These are phyloP conservation scores for Poecilia latipinna DNA, from an alignment of 2,113 vertebrate genomes.

Conservation along the genomic window DNA sequence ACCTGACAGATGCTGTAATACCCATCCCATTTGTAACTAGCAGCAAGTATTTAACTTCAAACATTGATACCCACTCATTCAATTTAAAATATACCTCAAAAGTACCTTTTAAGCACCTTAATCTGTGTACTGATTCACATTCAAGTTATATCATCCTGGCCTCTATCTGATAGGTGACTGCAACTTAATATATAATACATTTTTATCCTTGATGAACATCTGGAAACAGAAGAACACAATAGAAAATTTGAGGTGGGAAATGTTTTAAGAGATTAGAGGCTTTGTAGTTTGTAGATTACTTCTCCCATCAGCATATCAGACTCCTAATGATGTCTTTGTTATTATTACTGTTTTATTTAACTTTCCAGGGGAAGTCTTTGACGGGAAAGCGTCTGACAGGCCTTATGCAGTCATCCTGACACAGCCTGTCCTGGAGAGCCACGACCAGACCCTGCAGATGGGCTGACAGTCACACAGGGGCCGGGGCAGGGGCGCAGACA, in stretches of 20 bases:
- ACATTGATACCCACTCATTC: background rate
- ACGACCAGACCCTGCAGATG: slow-evolving; percentile 27
- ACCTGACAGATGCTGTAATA: background rate
- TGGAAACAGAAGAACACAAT: background rate
- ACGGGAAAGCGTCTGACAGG: slow-evolving; percentile 94
- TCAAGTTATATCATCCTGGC: too few species aligned
- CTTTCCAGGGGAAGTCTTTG: slow-evolving; percentile 92
- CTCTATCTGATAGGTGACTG: background rate
- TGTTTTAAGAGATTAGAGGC: background rate
- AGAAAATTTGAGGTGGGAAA: background rate
- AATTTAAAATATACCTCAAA: background rate
- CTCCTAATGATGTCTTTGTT: background rate
- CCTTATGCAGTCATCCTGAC: slow-evolving; percentile 98
- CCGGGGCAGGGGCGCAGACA: slow-evolving; percentile 22
- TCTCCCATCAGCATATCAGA: background rate
- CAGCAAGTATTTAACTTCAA: background rate
- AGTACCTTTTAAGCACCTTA: background rate
- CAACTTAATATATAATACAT: background rate
- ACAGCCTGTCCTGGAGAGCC: slow-evolving; percentile 48
- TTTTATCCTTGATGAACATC: background rate
- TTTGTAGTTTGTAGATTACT: background rate
- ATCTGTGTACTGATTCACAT: background rate
- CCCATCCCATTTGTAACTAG: background rate
- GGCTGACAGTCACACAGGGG: slow-evolving; percentile 16
- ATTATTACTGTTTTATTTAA: slow-evolving; percentile 18